Percentiles rank a stretch among this genome's conserved stretches.
Conservation (phyloP, 2,888 invertebrate genomes). For the Scaptomyza caliginosa region DNA sequence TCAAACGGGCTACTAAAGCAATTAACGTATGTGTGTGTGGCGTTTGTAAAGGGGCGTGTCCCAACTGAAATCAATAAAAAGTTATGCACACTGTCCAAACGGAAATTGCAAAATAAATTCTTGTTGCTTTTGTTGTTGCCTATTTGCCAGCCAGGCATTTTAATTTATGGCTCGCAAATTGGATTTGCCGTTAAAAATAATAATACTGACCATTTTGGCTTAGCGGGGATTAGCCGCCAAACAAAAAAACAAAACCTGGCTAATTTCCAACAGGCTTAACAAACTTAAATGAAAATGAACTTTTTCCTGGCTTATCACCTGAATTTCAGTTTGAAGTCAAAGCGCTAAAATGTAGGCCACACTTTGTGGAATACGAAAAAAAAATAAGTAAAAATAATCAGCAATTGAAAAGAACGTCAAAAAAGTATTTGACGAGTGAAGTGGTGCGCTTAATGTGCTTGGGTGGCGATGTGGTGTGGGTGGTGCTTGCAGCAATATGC, state of each 20-base stretch:
- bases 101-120: conserved; percentile 65
- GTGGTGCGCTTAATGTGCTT: not conserved
- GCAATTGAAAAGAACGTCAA: conserved; percentile 26
- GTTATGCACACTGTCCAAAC: conserved; percentile 39
- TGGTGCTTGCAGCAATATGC: not conserved
- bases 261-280: conserved; percentile 14
- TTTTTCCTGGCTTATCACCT: conserved; percentile 35
- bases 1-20: conserved; percentile 73
- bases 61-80: conserved; percentile 57
- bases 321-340: not conserved
- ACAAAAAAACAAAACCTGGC: conserved; percentile 25
- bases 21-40: conserved; percentile 51
- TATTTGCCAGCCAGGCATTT: conserved; percentile 31
- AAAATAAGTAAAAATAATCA: conserved; percentile 17
- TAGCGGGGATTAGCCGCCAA: conserved; percentile 62
- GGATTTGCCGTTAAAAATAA: conserved; percentile 60
- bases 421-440: conserved; percentile 1
- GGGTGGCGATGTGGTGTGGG: not conserved
- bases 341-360: conserved; percentile 62
- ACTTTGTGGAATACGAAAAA: conserved; percentile 21
- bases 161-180: conserved; percentile 67
- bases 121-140: conserved; percentile 27
- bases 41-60: conserved; percentile 23
- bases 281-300: conserved; percentile 28
- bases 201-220: conserved; percentile 57